Evolutionary conservation across 2,888 invertebrate genomes (phyloP).

Genomic region (Trimorus sp.): DNA sequence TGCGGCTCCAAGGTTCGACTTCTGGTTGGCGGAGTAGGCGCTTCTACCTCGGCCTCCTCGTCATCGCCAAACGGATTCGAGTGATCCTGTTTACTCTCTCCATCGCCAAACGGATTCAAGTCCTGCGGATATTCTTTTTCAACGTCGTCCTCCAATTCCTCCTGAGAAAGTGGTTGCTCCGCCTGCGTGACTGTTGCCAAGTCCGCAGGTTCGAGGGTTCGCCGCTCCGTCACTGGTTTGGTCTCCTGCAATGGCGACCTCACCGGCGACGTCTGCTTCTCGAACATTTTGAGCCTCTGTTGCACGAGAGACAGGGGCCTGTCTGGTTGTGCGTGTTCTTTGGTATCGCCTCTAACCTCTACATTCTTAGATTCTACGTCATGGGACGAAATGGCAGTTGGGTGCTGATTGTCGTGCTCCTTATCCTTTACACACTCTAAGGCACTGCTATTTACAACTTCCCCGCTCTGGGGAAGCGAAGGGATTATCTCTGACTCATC

Average conservation of each 20-base stretch:
- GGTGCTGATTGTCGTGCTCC: constrained; percentile 66
- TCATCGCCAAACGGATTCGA: constrained; percentile 88
- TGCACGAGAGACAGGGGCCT: constrained; percentile 74
- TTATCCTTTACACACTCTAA: constrained; percentile 61
- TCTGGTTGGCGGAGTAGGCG: constrained; percentile 79
- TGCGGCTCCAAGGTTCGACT: constrained; percentile 68
- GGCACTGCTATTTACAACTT: constrained; percentile 59
- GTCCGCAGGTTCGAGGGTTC: constrained; percentile 40
- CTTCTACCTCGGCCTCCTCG: constrained; percentile 81
- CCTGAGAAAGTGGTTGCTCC: constrained; percentile 59
- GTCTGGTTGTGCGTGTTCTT: constrained; percentile 71
- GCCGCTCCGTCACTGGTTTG: constrained; percentile 12
- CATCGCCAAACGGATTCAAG: constrained; percentile 92
- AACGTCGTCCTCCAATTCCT: constrained; percentile 59
- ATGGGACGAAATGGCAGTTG: constrained; percentile 71
- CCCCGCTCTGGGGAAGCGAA: constrained; percentile 55
- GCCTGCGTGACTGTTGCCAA: constrained; percentile 37
- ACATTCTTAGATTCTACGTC: constrained; percentile 68
- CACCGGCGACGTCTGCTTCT: constrained; percentile 47
- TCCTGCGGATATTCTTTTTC: constrained; percentile 87
- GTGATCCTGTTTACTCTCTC: constrained; percentile 84
- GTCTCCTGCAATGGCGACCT: neutral
- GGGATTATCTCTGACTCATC: neutral
- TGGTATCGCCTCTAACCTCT: constrained; percentile 72
- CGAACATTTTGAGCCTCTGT: constrained; percentile 74